phyloP scores from a whole-genome alignment of 2,888 invertebrate genomes.

The Strigamia transsilvanica region DNA sequence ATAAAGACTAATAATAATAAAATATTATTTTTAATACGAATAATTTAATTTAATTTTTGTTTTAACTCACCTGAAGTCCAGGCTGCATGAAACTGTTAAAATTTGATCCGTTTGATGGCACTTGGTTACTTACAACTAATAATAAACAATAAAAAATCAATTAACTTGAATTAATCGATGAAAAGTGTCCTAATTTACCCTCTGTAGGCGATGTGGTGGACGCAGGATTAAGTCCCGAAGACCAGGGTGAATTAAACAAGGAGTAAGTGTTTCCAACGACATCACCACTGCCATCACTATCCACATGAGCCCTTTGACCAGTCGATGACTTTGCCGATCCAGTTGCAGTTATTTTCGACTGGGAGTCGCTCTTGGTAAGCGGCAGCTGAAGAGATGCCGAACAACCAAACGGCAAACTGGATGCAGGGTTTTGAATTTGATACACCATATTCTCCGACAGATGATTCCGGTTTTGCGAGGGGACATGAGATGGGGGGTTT shows the following conservation, averaged over 20 bases:
- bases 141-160: background rate
- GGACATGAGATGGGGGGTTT: constrained; percentile 55
- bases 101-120: constrained; percentile 51
- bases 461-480: constrained; percentile 55
- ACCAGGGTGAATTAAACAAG: constrained; percentile 60
- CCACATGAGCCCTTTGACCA: background rate
- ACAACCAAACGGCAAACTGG: background rate
- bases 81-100: constrained; percentile 57
- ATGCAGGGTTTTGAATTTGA: constrained; percentile 46
- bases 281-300: constrained; percentile 28
- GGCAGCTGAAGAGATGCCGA: background rate
- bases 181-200: constrained; percentile 25
- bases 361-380: background rate
- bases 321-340: background rate
- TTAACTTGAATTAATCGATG: background rate
- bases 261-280: constrained; percentile 60
- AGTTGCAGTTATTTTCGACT: background rate
- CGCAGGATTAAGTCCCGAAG: constrained; percentile 56
- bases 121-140: constrained; percentile 1
- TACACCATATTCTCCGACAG: constrained; percentile 47
- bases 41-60: background rate
- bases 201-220: constrained; percentile 53
- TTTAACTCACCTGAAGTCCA: constrained; percentile 57
- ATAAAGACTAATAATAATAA: constrained; percentile 72
- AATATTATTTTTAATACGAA: background rate